Evolutionary conservation across 2,888 invertebrate genomes (phyloP).

Genomic region (Pomacea canaliculata): DNA sequence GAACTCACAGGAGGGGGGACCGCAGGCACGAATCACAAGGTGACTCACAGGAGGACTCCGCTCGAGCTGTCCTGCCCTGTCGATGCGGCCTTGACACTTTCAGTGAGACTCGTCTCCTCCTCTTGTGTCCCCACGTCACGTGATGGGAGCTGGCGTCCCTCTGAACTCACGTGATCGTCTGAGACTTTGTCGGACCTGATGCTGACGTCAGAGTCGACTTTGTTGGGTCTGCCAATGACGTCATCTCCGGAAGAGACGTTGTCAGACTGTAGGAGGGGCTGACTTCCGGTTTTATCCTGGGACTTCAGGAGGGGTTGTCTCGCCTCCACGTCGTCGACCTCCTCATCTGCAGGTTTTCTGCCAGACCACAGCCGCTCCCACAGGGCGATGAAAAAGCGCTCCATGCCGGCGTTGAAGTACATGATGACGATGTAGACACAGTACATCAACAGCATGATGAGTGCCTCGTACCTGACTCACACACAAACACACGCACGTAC

Average conservation of each 20-base stretch:
- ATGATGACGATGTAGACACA: conserved; percentile 86
- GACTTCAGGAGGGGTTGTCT: background rate
- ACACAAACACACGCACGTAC: background rate
- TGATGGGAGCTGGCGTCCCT: too few species aligned
- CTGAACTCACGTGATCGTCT: too few species aligned
- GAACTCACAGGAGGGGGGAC: too few species aligned
- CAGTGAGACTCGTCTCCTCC: too few species aligned
- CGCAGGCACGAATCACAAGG: too few species aligned
- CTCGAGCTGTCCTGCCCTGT: too few species aligned
- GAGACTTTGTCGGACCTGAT: too few species aligned
- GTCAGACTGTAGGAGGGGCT: background rate
- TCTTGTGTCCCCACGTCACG: too few species aligned
- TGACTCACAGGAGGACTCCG: too few species aligned
- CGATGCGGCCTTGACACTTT: too few species aligned
- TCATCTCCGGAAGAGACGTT: background rate
- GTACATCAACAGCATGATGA: conserved; percentile 90
- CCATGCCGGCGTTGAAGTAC: conserved; percentile 80
- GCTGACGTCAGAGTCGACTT: too few species aligned
- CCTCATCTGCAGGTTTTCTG: conserved; percentile 9
- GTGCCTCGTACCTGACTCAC: conserved; percentile 84
- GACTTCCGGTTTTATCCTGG: background rate
- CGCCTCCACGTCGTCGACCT: conserved; percentile 13
- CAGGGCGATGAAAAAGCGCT: conserved; percentile 25
- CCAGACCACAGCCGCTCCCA: background rate
- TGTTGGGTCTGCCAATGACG: background rate